Evolutionary conservation across 2,113 vertebrate species (phyloP).

Genomic region (Hirundichthys speculiger): DNA sequence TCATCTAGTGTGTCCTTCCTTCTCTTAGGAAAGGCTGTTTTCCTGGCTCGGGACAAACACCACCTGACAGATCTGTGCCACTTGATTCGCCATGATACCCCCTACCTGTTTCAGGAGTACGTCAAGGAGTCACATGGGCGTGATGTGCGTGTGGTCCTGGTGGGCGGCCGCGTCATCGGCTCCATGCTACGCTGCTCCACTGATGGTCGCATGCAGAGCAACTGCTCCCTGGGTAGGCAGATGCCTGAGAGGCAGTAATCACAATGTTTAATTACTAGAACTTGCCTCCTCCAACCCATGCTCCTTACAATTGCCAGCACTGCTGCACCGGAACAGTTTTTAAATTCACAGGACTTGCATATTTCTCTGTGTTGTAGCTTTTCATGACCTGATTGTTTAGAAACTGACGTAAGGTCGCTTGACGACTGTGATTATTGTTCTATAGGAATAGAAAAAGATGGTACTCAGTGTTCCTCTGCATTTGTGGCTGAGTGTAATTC

Average conservation of each 20-base stretch:
- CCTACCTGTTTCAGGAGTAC: constrained; percentile 93
- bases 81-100: constrained; percentile 89
- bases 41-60: constrained; percentile 90
- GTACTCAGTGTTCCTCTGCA: too few species aligned
- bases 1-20: constrained; percentile 7
- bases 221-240: constrained; percentile 84
- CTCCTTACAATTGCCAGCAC: not conserved
- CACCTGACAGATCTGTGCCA: constrained; percentile 91
- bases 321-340: not conserved
- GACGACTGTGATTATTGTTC: too few species aligned
- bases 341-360: not conserved
- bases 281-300: not conserved
- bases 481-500: not conserved
- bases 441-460: too few species aligned
- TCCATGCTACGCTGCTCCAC: constrained; percentile 92
- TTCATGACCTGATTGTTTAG: not conserved
- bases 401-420: too few species aligned
- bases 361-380: not conserved
- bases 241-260: not conserved
- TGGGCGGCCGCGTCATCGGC: constrained; percentile 88
- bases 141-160: constrained; percentile 89
- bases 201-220: constrained; percentile 92
- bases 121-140: constrained; percentile 91
- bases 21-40: constrained; percentile 88
- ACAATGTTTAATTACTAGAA: not conserved